Evolutionary conservation across 2,888 invertebrate species (phyloP).

Genomic region (Taphrorychus bicolor): DNA sequence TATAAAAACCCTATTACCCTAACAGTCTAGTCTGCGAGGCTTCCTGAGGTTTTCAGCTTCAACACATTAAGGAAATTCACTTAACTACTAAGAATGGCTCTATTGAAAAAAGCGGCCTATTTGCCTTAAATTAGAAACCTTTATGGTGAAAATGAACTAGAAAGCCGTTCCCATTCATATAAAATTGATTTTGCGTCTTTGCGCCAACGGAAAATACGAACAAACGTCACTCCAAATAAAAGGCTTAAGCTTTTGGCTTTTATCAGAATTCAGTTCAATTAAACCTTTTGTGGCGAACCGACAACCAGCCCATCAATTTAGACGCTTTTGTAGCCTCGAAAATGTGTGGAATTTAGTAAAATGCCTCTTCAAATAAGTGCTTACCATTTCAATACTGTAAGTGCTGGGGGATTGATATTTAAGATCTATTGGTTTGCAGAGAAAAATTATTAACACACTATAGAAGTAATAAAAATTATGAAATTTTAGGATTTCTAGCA

Average conservation of each 20-base stretch:
- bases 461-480: no score
- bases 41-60: background rate
- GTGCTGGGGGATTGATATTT: no score
- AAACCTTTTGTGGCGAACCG: constrained; percentile 19
- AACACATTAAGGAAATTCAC: background rate
- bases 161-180: constrained; percentile 18
- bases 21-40: background rate
- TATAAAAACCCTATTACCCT: background rate
- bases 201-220: constrained; percentile 45
- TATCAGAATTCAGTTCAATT: constrained; percentile 20
- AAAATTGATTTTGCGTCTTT: constrained; percentile 46
- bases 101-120: background rate
- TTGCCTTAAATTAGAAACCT: background rate
- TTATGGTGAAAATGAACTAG: background rate
- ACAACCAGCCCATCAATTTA: constrained; percentile 26
- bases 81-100: background rate
- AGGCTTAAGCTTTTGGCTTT: constrained; percentile 41
- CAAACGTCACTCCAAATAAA: constrained; percentile 47
- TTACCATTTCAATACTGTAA: no score
- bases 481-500: no score
- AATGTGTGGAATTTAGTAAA: background rate
- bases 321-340: background rate
- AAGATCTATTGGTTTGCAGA: no score
- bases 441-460: no score
- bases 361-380: no score